These are phyloP conservation scores for Phylloscopus collybita DNA, from an alignment of 2,797 vertebrate species.

Conservation along the genomic window DNA sequence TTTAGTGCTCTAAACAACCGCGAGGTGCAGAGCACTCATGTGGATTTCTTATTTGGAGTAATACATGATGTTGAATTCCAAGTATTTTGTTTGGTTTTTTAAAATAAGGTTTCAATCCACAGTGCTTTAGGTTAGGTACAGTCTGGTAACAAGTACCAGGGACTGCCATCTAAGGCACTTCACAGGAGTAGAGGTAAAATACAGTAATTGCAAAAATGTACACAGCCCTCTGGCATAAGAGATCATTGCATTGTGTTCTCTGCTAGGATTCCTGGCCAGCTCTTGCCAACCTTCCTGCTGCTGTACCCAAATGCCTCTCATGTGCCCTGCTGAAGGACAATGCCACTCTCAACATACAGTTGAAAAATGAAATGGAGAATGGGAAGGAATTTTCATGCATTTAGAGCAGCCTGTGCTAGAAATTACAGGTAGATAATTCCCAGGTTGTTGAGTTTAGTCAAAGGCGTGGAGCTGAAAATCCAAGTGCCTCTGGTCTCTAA, in stretches of 20 bases:
- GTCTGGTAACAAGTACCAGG: background rate
- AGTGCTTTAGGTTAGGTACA: background rate
- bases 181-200: background rate
- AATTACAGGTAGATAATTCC: background rate
- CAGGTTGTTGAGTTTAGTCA: background rate
- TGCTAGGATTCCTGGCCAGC: background rate
- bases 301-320: background rate
- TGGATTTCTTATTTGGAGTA: conserved; percentile 7
- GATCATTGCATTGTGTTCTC: background rate
- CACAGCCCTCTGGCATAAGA: background rate
- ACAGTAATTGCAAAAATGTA: background rate
- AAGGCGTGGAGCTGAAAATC: background rate
- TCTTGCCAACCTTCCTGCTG: background rate
- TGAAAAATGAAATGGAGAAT: background rate
- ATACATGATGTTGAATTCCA: background rate
- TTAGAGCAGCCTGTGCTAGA: background rate
- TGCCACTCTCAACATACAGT: rapidly evolving
- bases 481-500: background rate
- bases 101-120: background rate
- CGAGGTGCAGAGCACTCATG: background rate
- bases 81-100: background rate
- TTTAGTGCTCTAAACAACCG: background rate
- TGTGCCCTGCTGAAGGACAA: background rate
- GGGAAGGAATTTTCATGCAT: rapidly evolving
- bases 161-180: background rate